Percentiles rank a stretch among this genome's conserved stretches.
These are phyloP conservation scores for Aselliscus stoliczkanus DNA, from an alignment of 2,797 vertebrate genomes.

Conservation along the genomic window DNA sequence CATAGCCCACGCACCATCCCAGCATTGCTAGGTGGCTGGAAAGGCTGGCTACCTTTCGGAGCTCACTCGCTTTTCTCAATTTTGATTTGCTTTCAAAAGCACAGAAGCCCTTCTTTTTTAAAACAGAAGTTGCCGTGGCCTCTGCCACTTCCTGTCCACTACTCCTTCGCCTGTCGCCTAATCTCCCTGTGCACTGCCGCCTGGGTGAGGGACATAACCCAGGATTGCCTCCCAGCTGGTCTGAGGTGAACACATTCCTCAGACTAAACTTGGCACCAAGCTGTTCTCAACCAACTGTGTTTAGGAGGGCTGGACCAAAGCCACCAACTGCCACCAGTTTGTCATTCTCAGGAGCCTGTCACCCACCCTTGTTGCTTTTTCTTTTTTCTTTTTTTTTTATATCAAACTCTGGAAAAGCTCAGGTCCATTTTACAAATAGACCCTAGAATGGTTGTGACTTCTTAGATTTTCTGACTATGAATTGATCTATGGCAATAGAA, in stretches of 20 bases:
- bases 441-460: background rate
- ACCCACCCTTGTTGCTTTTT: background rate
- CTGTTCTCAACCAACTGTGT: background rate
- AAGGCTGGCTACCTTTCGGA: background rate
- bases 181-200: background rate
- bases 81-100: slow-evolving; percentile 14
- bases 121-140: background rate
- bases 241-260: background rate
- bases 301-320: background rate
- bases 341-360: background rate
- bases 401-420: background rate
- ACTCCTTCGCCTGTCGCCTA: background rate
- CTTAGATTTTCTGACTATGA: background rate
- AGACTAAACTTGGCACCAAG: background rate
- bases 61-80: background rate
- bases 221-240: background rate
- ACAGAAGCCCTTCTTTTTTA: background rate
- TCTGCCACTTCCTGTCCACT: background rate
- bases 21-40: background rate
- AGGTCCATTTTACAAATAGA: background rate
- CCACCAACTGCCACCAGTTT: background rate
- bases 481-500: background rate
- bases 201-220: background rate
- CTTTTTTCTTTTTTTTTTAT: background rate
- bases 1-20: background rate